Evolutionary conservation across 1,140 invertebrate species (phyloP), one percentile per base, ranked within the genome.

Genomic region (Eurosta solidaginis): DNA sequence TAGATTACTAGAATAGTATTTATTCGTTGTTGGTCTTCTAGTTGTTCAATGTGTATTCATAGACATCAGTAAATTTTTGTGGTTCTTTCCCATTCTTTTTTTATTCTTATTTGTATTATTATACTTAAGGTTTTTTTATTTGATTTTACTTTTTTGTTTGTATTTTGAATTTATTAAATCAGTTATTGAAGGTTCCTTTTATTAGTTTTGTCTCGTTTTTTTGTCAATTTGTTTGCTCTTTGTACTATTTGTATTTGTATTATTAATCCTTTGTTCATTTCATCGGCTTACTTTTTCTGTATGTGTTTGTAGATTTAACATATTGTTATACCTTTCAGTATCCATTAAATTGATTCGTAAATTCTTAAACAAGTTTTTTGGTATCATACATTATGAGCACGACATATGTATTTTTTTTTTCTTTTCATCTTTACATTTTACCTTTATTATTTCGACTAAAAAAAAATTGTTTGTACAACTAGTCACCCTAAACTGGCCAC

Each of bases 101-200:
- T 10, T 2, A 12, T 3, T 33, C 5, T 25, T 7, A 1, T 5
- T 68, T 68, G 59, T 68, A 14, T 47, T 17, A 3, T 59, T 5
- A 33, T 59, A 3, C 27, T 0, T 0, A 27, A 12, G 27, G 7
- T 68, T 6, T 40, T 36, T 6, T n/a, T 40, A 36, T 40, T 4
- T 22, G 4, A 10, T 68, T 17, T 1, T 20, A 36, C 22, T 9
- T 0, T 14, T 68, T 10, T 36, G 22, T 68, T 68, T 68, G 59
- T 68, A 36, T 68, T 68, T 68, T 12, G 59, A 63, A 63, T 63
- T 63, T 20, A 40, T 68, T 68, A 12, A 47, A 47, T 14, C 45
- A 9, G 45, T n/a, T 5, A 47, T 47, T n/a, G n/a, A n/a, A n/a
- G n/a, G n/a, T n/a, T 47, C 14, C 12, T 47, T 14, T 12, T 14